Evolutionary conservation across 1,140 invertebrate genomes (phyloP), one percentile per base, ranked within the genome.

Genomic region (Choristoneura fumiferana): DNA sequence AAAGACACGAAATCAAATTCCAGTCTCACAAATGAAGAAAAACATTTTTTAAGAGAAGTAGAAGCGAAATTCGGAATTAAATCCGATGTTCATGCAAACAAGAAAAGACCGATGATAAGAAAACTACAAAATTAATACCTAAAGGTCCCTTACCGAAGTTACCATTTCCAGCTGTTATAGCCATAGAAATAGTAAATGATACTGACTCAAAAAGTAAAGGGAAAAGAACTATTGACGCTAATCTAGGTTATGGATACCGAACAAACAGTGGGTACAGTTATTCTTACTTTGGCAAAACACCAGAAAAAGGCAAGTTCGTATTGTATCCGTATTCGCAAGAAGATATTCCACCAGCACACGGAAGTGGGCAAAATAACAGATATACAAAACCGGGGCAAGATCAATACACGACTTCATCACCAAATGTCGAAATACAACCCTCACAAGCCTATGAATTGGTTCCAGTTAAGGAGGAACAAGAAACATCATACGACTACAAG

Each of bases 261-360:
- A 90, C 89, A 0, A 89, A 89, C 58, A 72, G 78, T 54, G 91
- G 91, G 8, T 91, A 91, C 52, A 82, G 84, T 53, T 90, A 90
- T 62, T 83, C 78, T 8, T 89, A 90, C 57, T 90, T 89, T 55
- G 84, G 87, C 29, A 89, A 89, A 71, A 69, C 79, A 14, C 78
- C 87, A 67, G 79, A 86, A 45, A 86, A 89, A 70, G 90, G 90
- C 35, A 91, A 90, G 69, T 91, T 91, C 62, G 87, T 91, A 82
- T 81, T 92, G 49, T 92, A 92, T 70, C 91, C 91, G 35, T 92
- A 92, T 63, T 92, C 91, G 1, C 91, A 92, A 76, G 82, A 91
- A 61, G 90, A 92, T 64, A 90, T 91, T 52, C 90, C 87, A 12
- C 63, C 90, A 18, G 33, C 72, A 4, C 53, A 35, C 60, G 40